Conservation (phyloP, 2,113 vertebrate genomes). For the Phylloscopus trochilus region DNA sequence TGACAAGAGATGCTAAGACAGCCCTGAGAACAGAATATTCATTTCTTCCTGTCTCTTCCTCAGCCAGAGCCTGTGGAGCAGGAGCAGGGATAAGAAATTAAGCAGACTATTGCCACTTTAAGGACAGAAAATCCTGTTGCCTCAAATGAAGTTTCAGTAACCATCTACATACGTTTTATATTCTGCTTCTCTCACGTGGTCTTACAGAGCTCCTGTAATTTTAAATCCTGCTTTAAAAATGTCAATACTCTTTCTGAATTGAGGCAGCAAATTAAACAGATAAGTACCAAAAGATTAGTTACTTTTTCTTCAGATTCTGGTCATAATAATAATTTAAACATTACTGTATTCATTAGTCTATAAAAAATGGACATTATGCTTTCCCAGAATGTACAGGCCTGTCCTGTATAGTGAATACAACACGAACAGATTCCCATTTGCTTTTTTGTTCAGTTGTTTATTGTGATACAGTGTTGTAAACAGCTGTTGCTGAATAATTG, state of each 20-base stretch:
- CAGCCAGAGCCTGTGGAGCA: neutral
- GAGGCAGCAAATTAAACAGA: neutral
- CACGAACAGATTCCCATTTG: neutral
- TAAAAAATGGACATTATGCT: neutral
- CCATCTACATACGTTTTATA: neutral
- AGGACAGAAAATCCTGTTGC: neutral
- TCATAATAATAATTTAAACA: neutral
- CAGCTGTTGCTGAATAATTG: neutral
- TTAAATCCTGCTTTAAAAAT: neutral
- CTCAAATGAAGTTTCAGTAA: neutral
- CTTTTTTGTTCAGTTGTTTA: neutral
- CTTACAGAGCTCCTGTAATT: rapidly evolving
- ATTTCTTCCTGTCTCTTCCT: neutral
- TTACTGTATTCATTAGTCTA: neutral
- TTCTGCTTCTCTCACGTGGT: neutral
- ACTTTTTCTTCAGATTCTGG: neutral
- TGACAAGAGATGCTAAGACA: neutral
- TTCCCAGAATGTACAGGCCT: neutral
- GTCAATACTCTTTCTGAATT: neutral
- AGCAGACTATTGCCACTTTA: neutral
- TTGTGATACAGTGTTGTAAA: neutral
- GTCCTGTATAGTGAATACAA: neutral
- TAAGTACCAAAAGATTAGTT: neutral
- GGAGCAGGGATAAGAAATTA: neutral
- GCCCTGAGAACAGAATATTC: neutral